These are phyloP conservation scores for Sminthurinus signatus DNA, from an alignment of 1,140 invertebrate genomes.

Conservation along the genomic window DNA sequence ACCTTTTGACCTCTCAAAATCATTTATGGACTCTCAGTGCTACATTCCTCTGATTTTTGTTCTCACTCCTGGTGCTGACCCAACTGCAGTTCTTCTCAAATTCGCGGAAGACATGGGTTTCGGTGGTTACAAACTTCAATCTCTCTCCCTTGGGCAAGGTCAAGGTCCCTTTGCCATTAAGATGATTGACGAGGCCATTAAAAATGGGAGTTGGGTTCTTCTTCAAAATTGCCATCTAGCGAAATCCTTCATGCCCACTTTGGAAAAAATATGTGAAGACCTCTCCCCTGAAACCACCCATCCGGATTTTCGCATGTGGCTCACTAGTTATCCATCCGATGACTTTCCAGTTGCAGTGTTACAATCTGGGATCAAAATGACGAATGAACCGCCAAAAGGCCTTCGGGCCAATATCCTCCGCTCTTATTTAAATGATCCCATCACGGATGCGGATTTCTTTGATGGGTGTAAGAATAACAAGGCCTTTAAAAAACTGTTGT, in stretches of 20 bases:
- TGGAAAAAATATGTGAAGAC: slow-evolving; percentile 73
- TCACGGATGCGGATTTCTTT: slow-evolving; percentile 80
- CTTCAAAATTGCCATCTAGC: slow-evolving; percentile 94
- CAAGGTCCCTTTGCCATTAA: slow-evolving; percentile 83
- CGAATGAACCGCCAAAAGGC: slow-evolving; percentile 85
- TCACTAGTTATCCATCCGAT: slow-evolving; percentile 86
- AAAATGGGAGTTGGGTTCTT: slow-evolving; percentile 81
- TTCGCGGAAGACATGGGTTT: slow-evolving; percentile 73
- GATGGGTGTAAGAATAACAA: slow-evolving; percentile 68
- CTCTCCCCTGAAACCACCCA: slow-evolving; percentile 69
- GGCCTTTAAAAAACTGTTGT: slow-evolving; percentile 79
- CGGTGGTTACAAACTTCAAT: slow-evolving; percentile 65
- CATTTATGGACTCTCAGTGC: slow-evolving; percentile 76
- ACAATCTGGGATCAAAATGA: slow-evolving; percentile 94
- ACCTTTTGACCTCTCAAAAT: slow-evolving; percentile 75
- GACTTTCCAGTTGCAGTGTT: slow-evolving; percentile 85
- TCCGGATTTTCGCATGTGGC: slow-evolving; percentile 83
- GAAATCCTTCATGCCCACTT: slow-evolving; percentile 82
- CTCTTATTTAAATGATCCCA: slow-evolving; percentile 81
- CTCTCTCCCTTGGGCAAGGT: slow-evolving; percentile 88
- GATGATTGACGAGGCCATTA: slow-evolving; percentile 76
- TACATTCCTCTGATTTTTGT: slow-evolving; percentile 83
- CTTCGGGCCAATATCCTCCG: slow-evolving; percentile 58
- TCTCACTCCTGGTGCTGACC: slow-evolving; percentile 86
- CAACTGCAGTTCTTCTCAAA: slow-evolving; percentile 72